These are phyloP conservation scores for Sciaenops ocellatus DNA, from an alignment of 2,797 vertebrate species.

Conservation along the genomic window DNA sequence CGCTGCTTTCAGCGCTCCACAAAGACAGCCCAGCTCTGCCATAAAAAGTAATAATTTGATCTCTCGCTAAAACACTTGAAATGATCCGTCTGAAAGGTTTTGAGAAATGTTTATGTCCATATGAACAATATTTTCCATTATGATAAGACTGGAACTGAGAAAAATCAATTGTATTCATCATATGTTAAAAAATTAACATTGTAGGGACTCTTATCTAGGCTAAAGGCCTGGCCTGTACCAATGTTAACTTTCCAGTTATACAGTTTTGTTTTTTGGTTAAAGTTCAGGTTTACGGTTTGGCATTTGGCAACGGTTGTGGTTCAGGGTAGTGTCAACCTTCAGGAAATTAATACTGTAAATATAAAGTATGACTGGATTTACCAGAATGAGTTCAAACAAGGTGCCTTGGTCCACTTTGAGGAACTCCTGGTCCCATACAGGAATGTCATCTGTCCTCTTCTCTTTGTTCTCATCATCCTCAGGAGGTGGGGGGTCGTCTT, in stretches of 20 bases:
- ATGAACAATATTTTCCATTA: not conserved
- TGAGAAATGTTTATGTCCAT: not conserved
- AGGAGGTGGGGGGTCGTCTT: conserved; percentile 98
- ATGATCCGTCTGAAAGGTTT: not conserved
- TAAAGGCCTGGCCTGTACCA: not conserved
- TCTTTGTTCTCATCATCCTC: conserved; percentile 99
- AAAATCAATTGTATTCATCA: not conserved
- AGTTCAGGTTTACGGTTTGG: not conserved
- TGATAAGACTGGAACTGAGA: not conserved
- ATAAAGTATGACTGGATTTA: conserved; percentile 68
- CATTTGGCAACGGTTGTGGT: not conserved
- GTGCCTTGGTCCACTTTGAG: conserved; percentile 99
- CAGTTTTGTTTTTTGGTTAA: not conserved
- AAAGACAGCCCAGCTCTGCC: not conserved
- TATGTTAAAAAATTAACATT: not conserved
- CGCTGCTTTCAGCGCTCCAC: not conserved
- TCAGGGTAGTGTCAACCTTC: not conserved
- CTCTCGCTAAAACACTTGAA: not conserved
- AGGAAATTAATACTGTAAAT: not conserved
- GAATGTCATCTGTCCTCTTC: conserved; percentile 98
- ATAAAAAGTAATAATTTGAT: not conserved
- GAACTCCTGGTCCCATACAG: conserved; percentile 99
- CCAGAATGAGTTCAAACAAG: conserved; percentile 98
- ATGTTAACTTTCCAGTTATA: not conserved
- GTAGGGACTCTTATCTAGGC: not conserved